phyloP scores from a whole-genome alignment of 2,797 vertebrate species.

The Knipowitschia caucasica region DNA sequence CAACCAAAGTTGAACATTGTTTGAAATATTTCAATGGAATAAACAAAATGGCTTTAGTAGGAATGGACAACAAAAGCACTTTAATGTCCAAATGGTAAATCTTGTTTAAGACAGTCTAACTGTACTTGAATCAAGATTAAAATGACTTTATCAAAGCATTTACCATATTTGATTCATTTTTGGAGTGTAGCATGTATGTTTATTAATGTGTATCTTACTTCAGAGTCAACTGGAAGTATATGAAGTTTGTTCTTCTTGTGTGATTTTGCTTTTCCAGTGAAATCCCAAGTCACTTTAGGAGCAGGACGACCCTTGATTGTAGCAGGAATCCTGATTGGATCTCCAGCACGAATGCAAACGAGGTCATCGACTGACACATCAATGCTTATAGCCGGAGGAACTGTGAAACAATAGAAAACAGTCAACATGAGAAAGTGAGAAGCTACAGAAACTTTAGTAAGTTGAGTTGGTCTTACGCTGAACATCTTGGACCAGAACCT shows the following conservation, averaged over 20 bases:
- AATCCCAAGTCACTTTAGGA: conserved; percentile 96
- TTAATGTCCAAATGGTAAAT: too few relatives aligned
- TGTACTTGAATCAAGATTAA: too few relatives aligned
- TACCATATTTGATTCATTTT: too few relatives aligned
- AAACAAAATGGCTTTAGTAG: too few relatives aligned
- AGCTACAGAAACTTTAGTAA: not conserved
- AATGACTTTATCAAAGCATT: too few relatives aligned
- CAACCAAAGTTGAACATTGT: too few relatives aligned
- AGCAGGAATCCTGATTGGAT: conserved; percentile 89
- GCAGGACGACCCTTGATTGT: conserved; percentile 86
- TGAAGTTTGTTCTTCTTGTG: conserved; percentile 89
- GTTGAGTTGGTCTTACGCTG: conserved; percentile 74
- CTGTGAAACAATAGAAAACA: conserved; percentile 22
- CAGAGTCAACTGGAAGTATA: conserved; percentile 88
- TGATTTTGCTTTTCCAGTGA: conserved; percentile 89
- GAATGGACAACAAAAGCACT: too few relatives aligned
- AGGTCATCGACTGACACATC: conserved; percentile 85
- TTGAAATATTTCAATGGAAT: too few relatives aligned
- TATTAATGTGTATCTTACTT: too few relatives aligned
- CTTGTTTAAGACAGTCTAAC: too few relatives aligned
- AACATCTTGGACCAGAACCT: conserved; percentile 88
- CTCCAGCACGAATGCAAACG: conserved; percentile 83
- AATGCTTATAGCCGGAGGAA: conserved; percentile 83
- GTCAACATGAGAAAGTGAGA: too few relatives aligned
- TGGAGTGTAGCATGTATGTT: too few relatives aligned